Base-by-base conservation (phyloP, 2,113 vertebrate genomes). In the Pseudorasbora parva region DNA sequence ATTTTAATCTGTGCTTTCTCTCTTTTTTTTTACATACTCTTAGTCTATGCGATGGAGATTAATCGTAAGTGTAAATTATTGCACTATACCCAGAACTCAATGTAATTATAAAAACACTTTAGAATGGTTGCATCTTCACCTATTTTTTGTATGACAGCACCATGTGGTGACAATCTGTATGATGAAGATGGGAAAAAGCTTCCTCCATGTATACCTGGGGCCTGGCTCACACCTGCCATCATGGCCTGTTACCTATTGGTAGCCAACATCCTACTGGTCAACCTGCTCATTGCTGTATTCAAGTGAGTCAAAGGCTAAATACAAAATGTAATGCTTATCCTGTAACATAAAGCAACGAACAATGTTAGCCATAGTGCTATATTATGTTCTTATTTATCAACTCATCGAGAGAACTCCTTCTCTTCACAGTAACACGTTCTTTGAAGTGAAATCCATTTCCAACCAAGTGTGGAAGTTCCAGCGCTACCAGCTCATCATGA, bases 381-480 rank as follows among this genome's bases (percentile, higher is more conserved):
- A 23, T 51, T 27, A 27, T 30, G 23, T 51, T 51, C 23, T 25
- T 14, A 27, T 73, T 49, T 17, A 15, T 49, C 43, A 47, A 12
- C 8, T 37, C 72, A 74, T 17, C 47, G 8, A 79, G 12, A 33
- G 2, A 54, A 23, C 49, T 33, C 21, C 25, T 69, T 81, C 45
- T 59, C 73, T 64, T 74, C 59, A 85, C 92, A 99, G 98, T 93
- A 99, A 99, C 89, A 99, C 98, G 14, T 99, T 99, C 93, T 97
- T 97, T 87, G 98, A 99, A 88, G 96, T 99, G 19, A 99, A 99
- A 87, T 99, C 97, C 85, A 99, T 99, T 89, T 99, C 98, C 79
- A 99, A 99, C 91, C 98, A 99, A 89, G 96, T 99, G 49, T 99
- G 98, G 98, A 99, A 99, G 92, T 99, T 99, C 81, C 98, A 99